Base-by-base conservation (phyloP, 2,797 vertebrate species). In the Holocentrus rufus region DNA sequence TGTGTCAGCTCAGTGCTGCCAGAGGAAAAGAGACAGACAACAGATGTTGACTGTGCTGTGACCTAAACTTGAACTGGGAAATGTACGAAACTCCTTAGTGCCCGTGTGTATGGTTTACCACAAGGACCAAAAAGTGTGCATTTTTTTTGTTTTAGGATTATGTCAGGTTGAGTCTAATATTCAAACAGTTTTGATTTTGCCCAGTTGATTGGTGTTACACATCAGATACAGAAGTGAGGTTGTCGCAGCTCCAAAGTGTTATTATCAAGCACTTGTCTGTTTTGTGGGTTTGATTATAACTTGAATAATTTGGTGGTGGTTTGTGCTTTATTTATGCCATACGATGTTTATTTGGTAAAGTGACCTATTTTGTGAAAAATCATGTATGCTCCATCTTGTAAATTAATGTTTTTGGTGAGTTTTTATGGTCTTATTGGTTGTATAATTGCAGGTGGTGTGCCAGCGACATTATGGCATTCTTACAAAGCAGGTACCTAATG, bases 231-330 rank as follows among this genome's bases (percentile, higher is more conserved):
- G 14, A 13, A 15, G 20, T 31, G 54, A 66, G 20, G 23, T 50
- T 13, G 63, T 22, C 79, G 58, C 69, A 66, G 70, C 57, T 79
- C 69, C 53, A 67, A 61, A 70, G 34, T 42, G 61, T 76, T 67
- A 57, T 67, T 34, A 65, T 67, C 39, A 50, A 61, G 55, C 42
- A 20, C 54, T 62, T 81, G 52, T 78, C 42, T 57, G 58, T 77
- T 72, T 62, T 44, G 42, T 44, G 39, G 39, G 53, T 67, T 65
- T 69, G 27, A 15, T 44, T 44, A 14, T 15, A 44, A 15, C 42
- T 3, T 44, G 42, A 15, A 79, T 69, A 50, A 34, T 63, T 67
- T 68, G 36, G 27, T 64, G 60, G 36, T 75, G 34, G n/a, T 52
- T 44, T 44, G 4, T 44, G 13, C 42, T 44, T 11, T 44, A 44